These are phyloP conservation scores for Acanthaster planci DNA, from an alignment of 35 echinoderm and acorn worm species.

Conservation along the genomic window DNA sequence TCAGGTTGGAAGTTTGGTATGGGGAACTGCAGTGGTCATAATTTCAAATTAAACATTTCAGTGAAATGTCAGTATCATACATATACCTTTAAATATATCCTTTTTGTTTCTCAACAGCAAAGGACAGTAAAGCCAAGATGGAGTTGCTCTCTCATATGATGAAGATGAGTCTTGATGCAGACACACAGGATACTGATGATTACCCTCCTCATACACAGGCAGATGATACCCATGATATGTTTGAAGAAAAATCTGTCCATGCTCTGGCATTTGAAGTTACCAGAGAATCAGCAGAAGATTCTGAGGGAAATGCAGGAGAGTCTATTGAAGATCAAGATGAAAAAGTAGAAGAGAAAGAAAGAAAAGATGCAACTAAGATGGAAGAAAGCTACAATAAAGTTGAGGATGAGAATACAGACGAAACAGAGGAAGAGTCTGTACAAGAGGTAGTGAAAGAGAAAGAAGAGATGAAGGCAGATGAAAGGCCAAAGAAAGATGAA, in stretches of 20 bases:
- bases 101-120: conserved; percentile 36
- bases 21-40: no score
- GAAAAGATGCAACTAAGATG: conserved; percentile 7
- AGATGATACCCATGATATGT: conserved; percentile 55
- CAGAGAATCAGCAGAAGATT: conserved; percentile 4
- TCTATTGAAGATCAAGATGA: conserved; percentile 17
- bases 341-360: conserved; percentile 1
- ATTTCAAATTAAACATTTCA: no score
- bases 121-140: conserved; percentile 30
- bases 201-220: conserved; percentile 71
- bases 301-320: background rate
- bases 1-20: no score
- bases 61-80: no score
- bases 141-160: conserved; percentile 55
- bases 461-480: background rate
- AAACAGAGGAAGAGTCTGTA: no score
- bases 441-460: background rate
- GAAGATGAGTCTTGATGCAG: conserved; percentile 72
- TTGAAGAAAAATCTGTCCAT: conserved; percentile 84
- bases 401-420: background rate
- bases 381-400: background rate
- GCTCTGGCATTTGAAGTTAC: conserved; percentile 30
- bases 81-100: no score
- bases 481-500: conserved; percentile 12
- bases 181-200: conserved; percentile 68